These are phyloP conservation scores for Oophaga pumilio DNA, from an alignment of 2,113 vertebrate genomes.

Conservation along the genomic window DNA sequence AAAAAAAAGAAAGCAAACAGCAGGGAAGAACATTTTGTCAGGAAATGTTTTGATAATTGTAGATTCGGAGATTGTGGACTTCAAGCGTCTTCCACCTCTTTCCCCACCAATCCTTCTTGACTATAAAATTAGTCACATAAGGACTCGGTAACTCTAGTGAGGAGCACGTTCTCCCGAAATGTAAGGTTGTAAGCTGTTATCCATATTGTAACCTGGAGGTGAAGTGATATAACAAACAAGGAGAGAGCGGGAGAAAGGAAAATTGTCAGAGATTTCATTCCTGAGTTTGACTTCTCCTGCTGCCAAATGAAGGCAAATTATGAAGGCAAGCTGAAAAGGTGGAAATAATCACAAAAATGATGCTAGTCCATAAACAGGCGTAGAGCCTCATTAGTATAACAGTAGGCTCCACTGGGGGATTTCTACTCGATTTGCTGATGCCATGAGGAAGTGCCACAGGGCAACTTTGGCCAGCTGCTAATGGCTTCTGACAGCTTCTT, in stretches of 20 bases:
- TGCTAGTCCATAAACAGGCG: conserved; percentile 90
- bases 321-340: conserved; percentile 81
- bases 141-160: background rate
- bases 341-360: conserved; percentile 96
- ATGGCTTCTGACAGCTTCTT: conserved; percentile 96
- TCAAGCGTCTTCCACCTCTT: background rate
- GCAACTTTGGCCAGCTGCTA: conserved; percentile 89
- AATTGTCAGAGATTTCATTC: conserved; percentile 68
- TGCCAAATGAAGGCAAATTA: conserved; percentile 73
- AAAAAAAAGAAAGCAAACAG: conserved; percentile 67
- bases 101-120: no score
- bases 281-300: conserved; percentile 77
- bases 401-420: conserved; percentile 87
- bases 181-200: conserved; percentile 58
- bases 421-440: conserved; percentile 87
- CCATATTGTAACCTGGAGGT: conserved; percentile 73
- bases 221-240: conserved; percentile 65
- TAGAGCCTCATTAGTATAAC: conserved; percentile 96
- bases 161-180: background rate
- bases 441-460: conserved; percentile 93
- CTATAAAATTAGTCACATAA: background rate
- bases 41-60: conserved; percentile 67
- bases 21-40: conserved; percentile 67
- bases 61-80: conserved; percentile 69
- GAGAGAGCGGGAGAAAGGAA: background rate